Evolutionary conservation across 2,888 invertebrate genomes (phyloP), one percentile per base, ranked within the genome.

Genomic region (Athrips mouffetella): DNA sequence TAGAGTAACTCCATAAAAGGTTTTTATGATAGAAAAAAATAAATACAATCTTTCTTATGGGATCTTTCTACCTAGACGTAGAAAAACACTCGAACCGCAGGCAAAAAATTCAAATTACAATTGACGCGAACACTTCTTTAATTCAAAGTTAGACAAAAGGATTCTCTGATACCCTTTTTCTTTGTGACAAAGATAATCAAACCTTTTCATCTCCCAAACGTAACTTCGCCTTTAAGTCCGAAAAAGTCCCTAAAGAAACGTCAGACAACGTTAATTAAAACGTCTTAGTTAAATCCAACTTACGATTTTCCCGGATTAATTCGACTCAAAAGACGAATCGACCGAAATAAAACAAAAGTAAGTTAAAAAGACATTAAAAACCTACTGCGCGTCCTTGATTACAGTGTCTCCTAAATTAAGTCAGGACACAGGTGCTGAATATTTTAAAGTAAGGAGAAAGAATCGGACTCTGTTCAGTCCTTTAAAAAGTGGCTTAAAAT

Each of bases 281-380:
- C 40, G 16, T 25, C 23, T 23, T 29, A 41, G 16, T 29, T 25
- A 41, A 48, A 41, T 18, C 25, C 23, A 27, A 44, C 11, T 48
- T 23, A 29, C 33, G 31, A 40, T 47, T 48, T 31, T 35, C 3
- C 20, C 39, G 15, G 47, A 48, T 47, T 45, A 51, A 51, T 47
- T 47, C 45, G 31, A 30, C 10, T n/a, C 39, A 31, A 42, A 49
- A 51, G 40, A 51, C 47, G 47, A 61, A 64, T 62, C 53, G 53
- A 50, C 47, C 52, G 55, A 62, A 59, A 63, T 56, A 57, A 60
- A 55, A 57, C 55, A 55, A 61, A 59, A 55, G 58, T 61, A 65
- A 64, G 64, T 70, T 70, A 66, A 73, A 75, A 73, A 70, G 64
- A 62, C 70, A 72, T 73, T 74, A 71, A 70, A 73, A 69, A 63